Evolutionary conservation across 2,797 vertebrate species (phyloP).

Genomic region (Tachyglossus aculeatus): DNA sequence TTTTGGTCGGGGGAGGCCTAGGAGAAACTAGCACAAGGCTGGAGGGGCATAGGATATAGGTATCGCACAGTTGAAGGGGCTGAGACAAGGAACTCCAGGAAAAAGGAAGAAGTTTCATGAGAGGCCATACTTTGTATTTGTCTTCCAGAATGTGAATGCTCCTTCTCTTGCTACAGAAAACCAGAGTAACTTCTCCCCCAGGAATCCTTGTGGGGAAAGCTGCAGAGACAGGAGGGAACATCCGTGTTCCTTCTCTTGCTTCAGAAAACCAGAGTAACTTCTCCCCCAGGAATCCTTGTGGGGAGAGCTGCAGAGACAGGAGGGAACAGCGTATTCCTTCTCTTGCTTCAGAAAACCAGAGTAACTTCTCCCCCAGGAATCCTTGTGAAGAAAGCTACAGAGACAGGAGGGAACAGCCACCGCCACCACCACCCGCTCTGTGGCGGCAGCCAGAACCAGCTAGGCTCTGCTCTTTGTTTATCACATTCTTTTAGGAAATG

Average conservation of each 20-base stretch:
- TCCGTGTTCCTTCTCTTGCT: background rate
- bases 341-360: background rate
- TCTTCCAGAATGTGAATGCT: background rate
- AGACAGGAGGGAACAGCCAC: background rate
- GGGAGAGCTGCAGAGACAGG: background rate
- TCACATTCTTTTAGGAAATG: constrained; percentile 13
- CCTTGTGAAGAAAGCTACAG: background rate
- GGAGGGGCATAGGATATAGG: no score
- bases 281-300: background rate
- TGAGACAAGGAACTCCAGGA: no score
- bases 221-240: background rate
- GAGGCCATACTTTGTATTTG: background rate
- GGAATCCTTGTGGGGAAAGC: background rate
- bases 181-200: background rate
- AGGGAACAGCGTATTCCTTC: no score
- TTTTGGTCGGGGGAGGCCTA: background rate
- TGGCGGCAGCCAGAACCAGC: background rate
- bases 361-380: background rate
- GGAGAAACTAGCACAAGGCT: background rate
- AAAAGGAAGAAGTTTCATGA: background rate
- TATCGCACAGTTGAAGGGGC: background rate
- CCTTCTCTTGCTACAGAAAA: background rate
- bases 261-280: background rate
- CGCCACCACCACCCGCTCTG: background rate
- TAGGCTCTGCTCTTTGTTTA: background rate